Evolutionary conservation across 2,888 invertebrate species (phyloP).

Genomic region (Tetramorium bicarinatum): DNA sequence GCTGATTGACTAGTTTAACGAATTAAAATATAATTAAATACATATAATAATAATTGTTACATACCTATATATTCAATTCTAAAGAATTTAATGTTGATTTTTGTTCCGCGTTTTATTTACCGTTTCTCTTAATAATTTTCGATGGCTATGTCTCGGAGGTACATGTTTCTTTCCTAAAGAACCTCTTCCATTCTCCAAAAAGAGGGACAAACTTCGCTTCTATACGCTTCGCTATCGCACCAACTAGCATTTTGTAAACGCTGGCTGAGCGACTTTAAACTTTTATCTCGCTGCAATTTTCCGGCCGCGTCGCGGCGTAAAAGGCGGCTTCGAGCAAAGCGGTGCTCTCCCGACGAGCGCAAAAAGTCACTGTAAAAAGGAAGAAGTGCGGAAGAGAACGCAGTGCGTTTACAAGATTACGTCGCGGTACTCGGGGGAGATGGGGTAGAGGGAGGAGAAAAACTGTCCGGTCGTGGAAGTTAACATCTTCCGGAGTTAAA

Average conservation of each 20-base stretch:
- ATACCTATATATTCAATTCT: not conserved
- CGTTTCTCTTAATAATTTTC: conserved; percentile 40
- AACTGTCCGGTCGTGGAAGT: conserved; percentile 49
- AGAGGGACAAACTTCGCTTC: conserved; percentile 37
- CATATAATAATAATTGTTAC: not conserved
- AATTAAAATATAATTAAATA: not conserved
- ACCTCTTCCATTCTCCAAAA: conserved; percentile 20
- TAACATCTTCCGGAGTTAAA: conserved; percentile 54
- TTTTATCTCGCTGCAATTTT: conserved; percentile 56
- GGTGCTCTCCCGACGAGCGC: conserved; percentile 34
- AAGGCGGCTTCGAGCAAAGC: conserved; percentile 50
- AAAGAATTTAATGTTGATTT: not conserved
- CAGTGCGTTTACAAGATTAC: conserved; percentile 57
- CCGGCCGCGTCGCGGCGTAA: conserved; percentile 55
- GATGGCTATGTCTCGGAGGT: not conserved
- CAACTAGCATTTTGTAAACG: conserved; percentile 54
- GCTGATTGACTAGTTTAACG: not conserved
- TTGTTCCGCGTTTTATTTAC: not conserved
- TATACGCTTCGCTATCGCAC: conserved; percentile 32
- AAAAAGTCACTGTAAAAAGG: conserved; percentile 39
- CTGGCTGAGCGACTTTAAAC: conserved; percentile 53
- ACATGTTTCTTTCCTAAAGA: not conserved
- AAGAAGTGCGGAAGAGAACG: conserved; percentile 49
- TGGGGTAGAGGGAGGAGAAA: conserved; percentile 30
- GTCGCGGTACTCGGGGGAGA: conserved; percentile 19